These are phyloP conservation scores for Heliconius congener DNA, from an alignment of 1,140 invertebrate species.

Conservation along the genomic window DNA sequence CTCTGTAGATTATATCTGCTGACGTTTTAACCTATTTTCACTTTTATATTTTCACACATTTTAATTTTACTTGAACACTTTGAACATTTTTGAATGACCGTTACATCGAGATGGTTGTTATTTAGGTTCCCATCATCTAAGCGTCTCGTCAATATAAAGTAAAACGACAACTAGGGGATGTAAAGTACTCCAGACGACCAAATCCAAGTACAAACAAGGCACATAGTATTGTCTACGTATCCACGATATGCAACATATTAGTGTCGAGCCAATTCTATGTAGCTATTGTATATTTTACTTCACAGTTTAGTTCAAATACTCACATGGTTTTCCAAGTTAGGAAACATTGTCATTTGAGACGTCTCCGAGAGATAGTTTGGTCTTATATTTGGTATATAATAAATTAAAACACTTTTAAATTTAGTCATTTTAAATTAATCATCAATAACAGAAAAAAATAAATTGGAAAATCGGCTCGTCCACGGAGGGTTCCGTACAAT, in stretches of 20 bases:
- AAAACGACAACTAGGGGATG: too few species aligned
- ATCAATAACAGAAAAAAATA: too few species aligned
- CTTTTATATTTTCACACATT: neutral
- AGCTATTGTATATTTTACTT: neutral
- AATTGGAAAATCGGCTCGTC: too few species aligned
- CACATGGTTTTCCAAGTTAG: neutral
- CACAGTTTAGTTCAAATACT: neutral
- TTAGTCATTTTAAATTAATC: too few species aligned
- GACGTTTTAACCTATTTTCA: constrained; percentile 26
- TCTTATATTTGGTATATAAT: neutral
- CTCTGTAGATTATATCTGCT: constrained; percentile 12
- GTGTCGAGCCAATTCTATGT: neutral
- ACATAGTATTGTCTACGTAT: neutral
- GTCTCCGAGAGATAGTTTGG: neutral
- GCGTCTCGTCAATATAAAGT: too few species aligned
- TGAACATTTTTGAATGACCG: too few species aligned
- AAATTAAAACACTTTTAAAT: too few species aligned
- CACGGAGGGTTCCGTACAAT: too few species aligned
- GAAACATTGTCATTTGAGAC: neutral
- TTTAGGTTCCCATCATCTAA: too few species aligned
- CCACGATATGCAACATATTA: neutral
- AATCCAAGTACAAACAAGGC: neutral
- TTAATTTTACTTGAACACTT: too few species aligned
- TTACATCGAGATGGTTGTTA: too few species aligned
- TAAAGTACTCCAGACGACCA: too few species aligned